Conservation (phyloP, 1,140 invertebrate species). For the Atta colombica region DNA sequence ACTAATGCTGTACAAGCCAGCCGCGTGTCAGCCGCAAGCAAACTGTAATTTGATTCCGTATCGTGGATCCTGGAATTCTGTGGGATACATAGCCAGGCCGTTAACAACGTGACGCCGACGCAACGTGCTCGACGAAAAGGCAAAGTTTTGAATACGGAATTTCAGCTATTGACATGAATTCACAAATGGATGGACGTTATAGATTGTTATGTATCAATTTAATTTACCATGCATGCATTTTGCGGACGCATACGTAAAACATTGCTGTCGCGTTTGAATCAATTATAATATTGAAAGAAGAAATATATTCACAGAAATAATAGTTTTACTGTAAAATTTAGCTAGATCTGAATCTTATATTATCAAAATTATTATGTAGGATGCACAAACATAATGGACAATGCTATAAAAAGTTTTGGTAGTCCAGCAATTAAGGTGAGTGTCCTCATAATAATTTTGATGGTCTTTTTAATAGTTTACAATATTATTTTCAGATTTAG, state of each 20-base stretch:
- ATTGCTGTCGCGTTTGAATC: background rate
- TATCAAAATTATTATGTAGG: too few species aligned
- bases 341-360: too few species aligned
- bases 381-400: too few species aligned
- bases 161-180: background rate
- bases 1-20: constrained; percentile 56
- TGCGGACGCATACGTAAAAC: background rate
- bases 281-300: background rate
- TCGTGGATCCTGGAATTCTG: constrained; percentile 38
- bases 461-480: too few species aligned
- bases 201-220: background rate
- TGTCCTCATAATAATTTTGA: too few species aligned
- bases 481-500: too few species aligned
- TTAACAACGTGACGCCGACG: constrained; percentile 41
- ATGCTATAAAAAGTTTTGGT: too few species aligned
- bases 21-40: constrained; percentile 56
- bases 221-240: constrained; percentile 16
- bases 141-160: constrained; percentile 47
- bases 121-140: constrained; percentile 16
- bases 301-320: too few species aligned
- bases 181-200: background rate
- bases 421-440: too few species aligned
- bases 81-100: constrained; percentile 26
- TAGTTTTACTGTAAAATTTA: too few species aligned
- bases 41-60: constrained; percentile 61